phyloP scores from a whole-genome alignment of 1,140 invertebrate species.

The Campoletis sonorensis region DNA sequence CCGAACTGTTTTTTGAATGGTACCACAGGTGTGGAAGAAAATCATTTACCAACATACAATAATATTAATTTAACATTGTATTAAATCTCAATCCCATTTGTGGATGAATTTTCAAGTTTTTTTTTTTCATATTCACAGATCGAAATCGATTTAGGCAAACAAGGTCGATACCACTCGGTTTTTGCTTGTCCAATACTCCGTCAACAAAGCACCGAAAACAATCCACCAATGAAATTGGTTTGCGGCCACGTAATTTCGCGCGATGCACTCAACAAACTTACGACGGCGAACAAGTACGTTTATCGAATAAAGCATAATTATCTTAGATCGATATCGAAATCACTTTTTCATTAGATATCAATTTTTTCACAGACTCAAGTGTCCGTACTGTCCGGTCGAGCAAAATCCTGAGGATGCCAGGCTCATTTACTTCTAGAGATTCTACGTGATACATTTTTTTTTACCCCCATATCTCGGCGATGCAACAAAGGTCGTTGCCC shows the following conservation, averaged over 20 bases:
- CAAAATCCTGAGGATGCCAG: slow-evolving; percentile 94
- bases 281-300: slow-evolving; percentile 92
- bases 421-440: slow-evolving; percentile 91
- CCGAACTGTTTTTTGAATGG: neutral
- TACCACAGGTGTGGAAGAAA: neutral
- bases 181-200: slow-evolving; percentile 99
- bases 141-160: slow-evolving; percentile 92
- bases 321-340: slow-evolving; percentile 65
- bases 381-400: slow-evolving; percentile 98
- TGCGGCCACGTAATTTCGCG: slow-evolving; percentile 99
- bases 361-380: slow-evolving; percentile 91
- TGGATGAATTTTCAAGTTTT: neutral
- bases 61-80: neutral
- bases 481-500: neutral
- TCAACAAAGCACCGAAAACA: slow-evolving; percentile 96
- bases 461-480: neutral
- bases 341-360: slow-evolving; percentile 69
- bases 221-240: slow-evolving; percentile 97
- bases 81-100: neutral
- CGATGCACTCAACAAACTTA: slow-evolving; percentile 97
- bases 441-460: slow-evolving; percentile 62
- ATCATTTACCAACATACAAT: neutral
- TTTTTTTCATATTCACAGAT: slow-evolving; percentile 79
- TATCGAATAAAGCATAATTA: slow-evolving; percentile 54
- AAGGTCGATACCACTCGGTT: slow-evolving; percentile 96